phyloP scores from a whole-genome alignment of 2,888 invertebrate genomes.

The Apamea monoglypha region DNA sequence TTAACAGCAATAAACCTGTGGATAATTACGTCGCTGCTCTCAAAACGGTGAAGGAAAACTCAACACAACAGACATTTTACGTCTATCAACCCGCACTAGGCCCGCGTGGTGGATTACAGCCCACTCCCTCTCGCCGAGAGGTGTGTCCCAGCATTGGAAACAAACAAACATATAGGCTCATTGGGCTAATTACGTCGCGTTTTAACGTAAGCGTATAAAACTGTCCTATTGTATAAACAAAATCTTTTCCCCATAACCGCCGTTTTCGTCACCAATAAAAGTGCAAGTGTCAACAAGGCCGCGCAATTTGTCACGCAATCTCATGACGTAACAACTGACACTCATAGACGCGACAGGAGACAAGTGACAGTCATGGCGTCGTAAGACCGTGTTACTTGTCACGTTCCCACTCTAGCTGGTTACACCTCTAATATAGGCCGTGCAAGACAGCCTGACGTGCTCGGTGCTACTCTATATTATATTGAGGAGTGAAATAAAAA shows the following conservation, averaged over 20 bases:
- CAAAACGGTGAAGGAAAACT: neutral
- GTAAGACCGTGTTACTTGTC: constrained; percentile 51
- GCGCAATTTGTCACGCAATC: constrained; percentile 68
- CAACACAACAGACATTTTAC: neutral
- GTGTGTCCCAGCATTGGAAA: too few relatives aligned
- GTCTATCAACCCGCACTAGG: neutral
- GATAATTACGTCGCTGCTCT: neutral
- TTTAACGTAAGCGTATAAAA: too few relatives aligned
- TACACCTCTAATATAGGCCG: constrained; percentile 39
- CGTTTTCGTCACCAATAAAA: constrained; percentile 54
- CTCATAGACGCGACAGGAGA: constrained; percentile 45
- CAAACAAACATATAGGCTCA: too few relatives aligned
- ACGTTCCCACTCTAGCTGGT: constrained; percentile 38
- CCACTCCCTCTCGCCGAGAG: too few relatives aligned
- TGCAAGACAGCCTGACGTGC: constrained; percentile 41
- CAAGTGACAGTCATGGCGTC: constrained; percentile 47
- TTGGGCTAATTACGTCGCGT: too few relatives aligned
- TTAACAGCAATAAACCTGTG: neutral
- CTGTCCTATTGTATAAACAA: too few relatives aligned
- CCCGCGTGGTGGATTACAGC: neutral
- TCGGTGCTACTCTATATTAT: neutral
- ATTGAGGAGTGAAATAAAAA: neutral
- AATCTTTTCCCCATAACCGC: constrained; percentile 12
- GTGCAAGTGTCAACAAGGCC: constrained; percentile 58
- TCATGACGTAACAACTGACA: constrained; percentile 56